phyloP scores from a whole-genome alignment of 2,113 vertebrate genomes.

The Butorides virescens region DNA sequence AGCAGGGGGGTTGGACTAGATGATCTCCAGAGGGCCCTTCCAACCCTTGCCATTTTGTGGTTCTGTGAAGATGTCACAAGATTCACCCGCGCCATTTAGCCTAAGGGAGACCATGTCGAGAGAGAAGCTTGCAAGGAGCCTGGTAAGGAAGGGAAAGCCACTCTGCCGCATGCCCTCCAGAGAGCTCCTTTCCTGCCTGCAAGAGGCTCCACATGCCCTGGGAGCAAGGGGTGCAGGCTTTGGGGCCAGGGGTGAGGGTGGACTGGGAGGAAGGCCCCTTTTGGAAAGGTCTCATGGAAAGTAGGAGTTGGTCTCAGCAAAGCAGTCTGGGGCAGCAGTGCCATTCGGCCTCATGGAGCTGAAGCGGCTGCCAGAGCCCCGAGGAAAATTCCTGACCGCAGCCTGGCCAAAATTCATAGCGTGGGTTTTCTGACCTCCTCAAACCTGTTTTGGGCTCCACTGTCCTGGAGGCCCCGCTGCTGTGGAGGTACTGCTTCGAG shows the following conservation, averaged over 20 bases:
- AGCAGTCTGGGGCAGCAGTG: neutral
- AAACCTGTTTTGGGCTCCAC: fast-evolving
- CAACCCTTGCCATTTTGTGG: no score
- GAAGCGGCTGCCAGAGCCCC: neutral
- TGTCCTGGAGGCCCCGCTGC: neutral
- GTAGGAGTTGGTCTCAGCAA: neutral
- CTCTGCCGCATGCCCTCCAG: neutral
- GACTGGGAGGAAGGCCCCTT: neutral
- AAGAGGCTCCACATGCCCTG: neutral
- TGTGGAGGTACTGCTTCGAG: neutral
- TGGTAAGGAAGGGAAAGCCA: neutral
- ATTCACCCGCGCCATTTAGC: neutral
- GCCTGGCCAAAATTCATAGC: neutral
- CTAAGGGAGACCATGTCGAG: neutral
- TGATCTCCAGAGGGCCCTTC: no score
- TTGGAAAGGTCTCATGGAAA: neutral
- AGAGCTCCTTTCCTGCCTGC: neutral
- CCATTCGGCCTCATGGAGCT: neutral
- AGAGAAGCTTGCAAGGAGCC: neutral
- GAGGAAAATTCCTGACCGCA: neutral
- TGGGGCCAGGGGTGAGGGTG: no score
- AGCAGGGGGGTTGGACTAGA: no score
- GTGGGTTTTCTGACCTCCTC: neutral
- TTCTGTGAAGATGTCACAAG: neutral
- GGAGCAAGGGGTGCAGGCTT: neutral